A percentile compares a stretch with the other conserved stretches of the same genome.
Conservation (phyloP, 2,113 vertebrate genomes). For the Hyla sarda region DNA sequence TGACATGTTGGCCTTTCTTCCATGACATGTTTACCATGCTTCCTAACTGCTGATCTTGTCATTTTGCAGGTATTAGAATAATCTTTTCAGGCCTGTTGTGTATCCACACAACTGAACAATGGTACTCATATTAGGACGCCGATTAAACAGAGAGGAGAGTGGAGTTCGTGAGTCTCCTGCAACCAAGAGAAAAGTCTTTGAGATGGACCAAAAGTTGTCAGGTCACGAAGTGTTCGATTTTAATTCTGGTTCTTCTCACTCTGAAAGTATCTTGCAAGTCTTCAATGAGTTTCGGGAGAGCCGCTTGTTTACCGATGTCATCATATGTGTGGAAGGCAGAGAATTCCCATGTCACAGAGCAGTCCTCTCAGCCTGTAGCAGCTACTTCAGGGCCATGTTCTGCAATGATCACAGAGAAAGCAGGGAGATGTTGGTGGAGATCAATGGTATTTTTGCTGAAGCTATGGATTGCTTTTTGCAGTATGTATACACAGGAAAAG, state of each 20-base stretch:
- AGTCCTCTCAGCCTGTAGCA: conserved; percentile 92
- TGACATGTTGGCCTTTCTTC: conserved; percentile 9
- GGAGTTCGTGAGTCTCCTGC: conserved; percentile 92
- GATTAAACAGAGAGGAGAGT: conserved; percentile 92
- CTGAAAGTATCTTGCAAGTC: conserved; percentile 93
- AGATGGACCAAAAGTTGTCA: conserved; percentile 89
- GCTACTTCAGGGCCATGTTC: conserved; percentile 97
- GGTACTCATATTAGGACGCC: conserved; percentile 97
- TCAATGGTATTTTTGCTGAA: conserved; percentile 93
- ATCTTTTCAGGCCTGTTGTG: conserved; percentile 70
- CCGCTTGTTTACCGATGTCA: conserved; percentile 92
- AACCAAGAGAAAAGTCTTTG: conserved; percentile 96
- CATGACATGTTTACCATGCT: not conserved
- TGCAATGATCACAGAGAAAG: conserved; percentile 94
- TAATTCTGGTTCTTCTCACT: conserved; percentile 90
- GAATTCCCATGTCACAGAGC: conserved; percentile 95
- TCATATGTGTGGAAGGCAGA: conserved; percentile 91
- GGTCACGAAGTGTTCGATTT: conserved; percentile 92
- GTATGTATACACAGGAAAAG: conserved; percentile 95
- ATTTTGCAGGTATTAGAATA: conserved; percentile 62
- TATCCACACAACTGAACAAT: conserved; percentile 85
- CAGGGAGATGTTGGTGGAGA: conserved; percentile 92
- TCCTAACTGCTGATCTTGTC: conserved; percentile 64
- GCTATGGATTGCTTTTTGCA: conserved; percentile 97
- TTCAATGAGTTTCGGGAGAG: conserved; percentile 96